These are phyloP conservation scores for Aphodius sticticus DNA, from an alignment of 2,888 invertebrate genomes.

Conservation along the genomic window DNA sequence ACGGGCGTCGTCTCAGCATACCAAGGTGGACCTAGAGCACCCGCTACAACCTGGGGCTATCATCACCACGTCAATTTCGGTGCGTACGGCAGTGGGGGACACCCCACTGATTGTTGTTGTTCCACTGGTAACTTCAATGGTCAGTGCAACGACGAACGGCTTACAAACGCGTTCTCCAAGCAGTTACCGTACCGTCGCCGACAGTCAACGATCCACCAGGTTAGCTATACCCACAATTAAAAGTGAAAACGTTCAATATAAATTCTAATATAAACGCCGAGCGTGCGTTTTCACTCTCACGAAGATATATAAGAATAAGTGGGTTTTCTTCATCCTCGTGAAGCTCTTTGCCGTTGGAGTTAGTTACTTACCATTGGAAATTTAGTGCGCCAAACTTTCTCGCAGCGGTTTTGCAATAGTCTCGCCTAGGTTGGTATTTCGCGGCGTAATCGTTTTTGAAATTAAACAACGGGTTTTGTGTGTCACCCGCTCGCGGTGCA, in stretches of 20 bases:
- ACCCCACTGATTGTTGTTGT: neutral
- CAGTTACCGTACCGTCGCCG: neutral
- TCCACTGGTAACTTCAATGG: neutral
- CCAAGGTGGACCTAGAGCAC: neutral
- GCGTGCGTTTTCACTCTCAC: neutral
- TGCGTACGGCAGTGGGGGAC: neutral
- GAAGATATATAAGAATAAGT: neutral
- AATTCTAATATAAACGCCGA: neutral
- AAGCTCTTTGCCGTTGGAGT: neutral
- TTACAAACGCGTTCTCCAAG: neutral
- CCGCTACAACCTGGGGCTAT: neutral
- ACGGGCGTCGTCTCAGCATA: neutral
- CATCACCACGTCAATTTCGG: neutral
- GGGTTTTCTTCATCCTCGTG: neutral
- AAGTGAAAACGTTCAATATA: neutral
- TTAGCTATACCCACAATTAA: neutral
- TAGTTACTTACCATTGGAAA: neutral
- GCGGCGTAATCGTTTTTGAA: neutral
- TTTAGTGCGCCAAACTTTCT: slow-evolving; percentile 4
- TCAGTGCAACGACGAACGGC: slow-evolving; percentile 4
- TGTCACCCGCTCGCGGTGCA: neutral
- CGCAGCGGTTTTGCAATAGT: neutral
- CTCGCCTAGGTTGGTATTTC: neutral
- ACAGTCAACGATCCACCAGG: neutral
- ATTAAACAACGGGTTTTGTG: neutral